Evolutionary conservation across 1,140 invertebrate species (phyloP), one percentile per base, ranked within the genome.

Genomic region (Ips typographus): DNA sequence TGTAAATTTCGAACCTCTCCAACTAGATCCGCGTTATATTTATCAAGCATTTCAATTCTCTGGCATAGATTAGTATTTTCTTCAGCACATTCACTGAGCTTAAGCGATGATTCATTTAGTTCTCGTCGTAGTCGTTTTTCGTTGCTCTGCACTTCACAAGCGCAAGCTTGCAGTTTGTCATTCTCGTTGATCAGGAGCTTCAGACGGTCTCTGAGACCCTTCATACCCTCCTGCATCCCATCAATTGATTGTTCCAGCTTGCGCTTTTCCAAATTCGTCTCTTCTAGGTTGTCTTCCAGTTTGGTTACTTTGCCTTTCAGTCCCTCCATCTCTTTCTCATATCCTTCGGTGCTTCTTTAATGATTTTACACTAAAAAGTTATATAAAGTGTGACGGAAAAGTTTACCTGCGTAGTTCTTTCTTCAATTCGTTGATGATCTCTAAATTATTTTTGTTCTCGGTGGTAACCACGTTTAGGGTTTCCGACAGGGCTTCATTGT

Each of bases 371-470:
- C 47, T 42, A 6, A 43, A 22, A 3, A 41, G 7, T 5, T 41
- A 39, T 40, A 41, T 8, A 3, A 7, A n/a, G 3, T 62, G n/a
- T 6, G 43, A 5, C 5, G 6, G 4, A 7, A 41, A 22, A 7
- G 7, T 7, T 4, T 63, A 63, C 49, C 49, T 52, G 36, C 52
- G 51, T 5, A 65, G 40, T 58, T 56, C 49, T 36, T 8, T 40
- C 37, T 56, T 56, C 37, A 56, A 57, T 4, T 65, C 42, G n/a
- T 40, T 51, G 49, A 59, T 59, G 40, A 55, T 55, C 36, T 67
- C 55, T 36, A 67, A 40, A 44, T 67, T 67, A 44, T 67, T 67
- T 41, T 67, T 67, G 39, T 67, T 67, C 49, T 67, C 65, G 2
- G 53, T n/a, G 3, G 53, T 67, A 5, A 67, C 40, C 3, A 67